Conservation (phyloP, 2,797 vertebrate species). For the Malacoraja senta region DNA sequence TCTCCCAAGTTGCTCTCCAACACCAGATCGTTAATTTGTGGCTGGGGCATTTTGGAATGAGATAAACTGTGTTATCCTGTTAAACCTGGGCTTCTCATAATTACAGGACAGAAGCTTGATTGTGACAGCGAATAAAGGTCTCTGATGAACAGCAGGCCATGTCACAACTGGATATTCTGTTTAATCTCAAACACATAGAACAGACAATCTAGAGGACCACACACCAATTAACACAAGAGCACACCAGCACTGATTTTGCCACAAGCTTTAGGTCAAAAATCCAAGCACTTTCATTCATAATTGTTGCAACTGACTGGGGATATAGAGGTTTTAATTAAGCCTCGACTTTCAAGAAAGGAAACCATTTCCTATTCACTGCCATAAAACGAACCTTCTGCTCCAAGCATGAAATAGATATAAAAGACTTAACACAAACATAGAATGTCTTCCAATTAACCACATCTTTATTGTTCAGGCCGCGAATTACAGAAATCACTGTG, state of each 20-base stretch:
- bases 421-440: not conserved
- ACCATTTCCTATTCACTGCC: not conserved
- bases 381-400: not conserved
- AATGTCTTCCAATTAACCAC: not conserved
- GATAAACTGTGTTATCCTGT: constrained; percentile 43
- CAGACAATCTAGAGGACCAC: constrained; percentile 6
- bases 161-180: constrained; percentile 29
- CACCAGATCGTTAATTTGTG: constrained; percentile 57
- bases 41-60: constrained; percentile 57
- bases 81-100: constrained; percentile 23
- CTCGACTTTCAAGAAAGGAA: not conserved
- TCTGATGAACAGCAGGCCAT: constrained; percentile 29
- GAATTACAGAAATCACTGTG: not conserved
- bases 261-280: constrained; percentile 8
- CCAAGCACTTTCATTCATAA: not conserved
- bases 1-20: constrained; percentile 66
- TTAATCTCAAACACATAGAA: constrained; percentile 15
- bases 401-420: not conserved
- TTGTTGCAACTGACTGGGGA: not conserved
- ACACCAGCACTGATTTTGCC: not conserved
- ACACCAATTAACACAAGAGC: not conserved
- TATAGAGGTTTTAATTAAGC: not conserved
- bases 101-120: constrained; percentile 23
- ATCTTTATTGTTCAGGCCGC: not conserved
- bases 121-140: constrained; percentile 22